Base-by-base conservation (phyloP, 2,113 vertebrate genomes). In the Pedetes capensis region DNA sequence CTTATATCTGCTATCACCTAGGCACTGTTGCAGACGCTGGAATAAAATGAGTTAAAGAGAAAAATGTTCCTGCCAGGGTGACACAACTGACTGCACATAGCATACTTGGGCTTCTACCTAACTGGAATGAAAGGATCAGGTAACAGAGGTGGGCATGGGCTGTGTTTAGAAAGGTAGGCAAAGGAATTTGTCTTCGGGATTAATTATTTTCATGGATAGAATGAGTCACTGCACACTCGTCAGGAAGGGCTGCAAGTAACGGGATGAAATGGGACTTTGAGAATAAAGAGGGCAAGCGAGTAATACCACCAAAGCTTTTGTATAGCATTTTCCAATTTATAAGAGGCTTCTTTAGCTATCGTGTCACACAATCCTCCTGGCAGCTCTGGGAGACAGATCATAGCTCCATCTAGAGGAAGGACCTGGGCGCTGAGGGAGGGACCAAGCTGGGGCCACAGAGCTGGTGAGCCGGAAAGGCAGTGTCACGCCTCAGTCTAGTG, bases 361-460 rank as follows among this genome's bases (percentile, higher is more conserved):
- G 16, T 3, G 7, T 61, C 64, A 32, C 20, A 47, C 1, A 44
- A 11, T 61, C 16, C 11, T 80, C 3, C 4, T 0, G 0, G 23
- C 6, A n/a, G 18, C 34, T 66, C 39, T 3, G 23, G 47, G n/a
- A 72, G 39, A 44, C 6, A 78, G 39, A 57, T 8, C 34, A 44
- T 6, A 59, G 12, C 17, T 47, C 27, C 20, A 14, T 49, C 14
- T 22, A 27, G 37, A 51, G n/a, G 27, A 69, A 0, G 13, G 29
- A 20, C 10, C 47, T 66, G 20, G 59, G 29, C 5, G 81, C 27
- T 12, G n/a, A 78, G 55, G 37, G 11, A 39, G 42, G n/a, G 8
- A 23, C 32, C 6, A 63, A 32, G 18, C 25, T 16, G 49, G 89
- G 22, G 49, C 27, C 25, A 11, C 25, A 27, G 27, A 20, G 59